These are phyloP conservation scores for Cydia splendana DNA, from an alignment of 1,140 invertebrate genomes.

Conservation along the genomic window DNA sequence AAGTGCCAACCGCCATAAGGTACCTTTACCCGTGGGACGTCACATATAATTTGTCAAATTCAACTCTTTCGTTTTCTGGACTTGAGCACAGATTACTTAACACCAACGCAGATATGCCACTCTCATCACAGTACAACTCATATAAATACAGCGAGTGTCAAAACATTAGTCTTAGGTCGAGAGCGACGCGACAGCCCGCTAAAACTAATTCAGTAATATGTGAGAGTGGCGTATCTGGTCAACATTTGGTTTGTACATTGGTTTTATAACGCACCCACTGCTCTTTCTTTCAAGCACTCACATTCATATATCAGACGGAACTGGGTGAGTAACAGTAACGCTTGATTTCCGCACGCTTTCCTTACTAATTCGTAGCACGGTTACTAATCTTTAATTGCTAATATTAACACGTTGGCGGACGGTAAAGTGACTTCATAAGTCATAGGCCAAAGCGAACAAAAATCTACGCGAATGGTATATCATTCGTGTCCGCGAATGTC, in stretches of 20 bases:
- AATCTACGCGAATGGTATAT: no score
- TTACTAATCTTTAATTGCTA: no score
- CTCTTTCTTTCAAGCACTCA: slow-evolving; percentile 86
- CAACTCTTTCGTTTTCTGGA: background rate
- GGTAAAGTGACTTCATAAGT: no score
- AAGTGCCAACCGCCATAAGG: no score
- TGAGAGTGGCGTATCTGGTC: slow-evolving; percentile 1
- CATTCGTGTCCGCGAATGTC: no score
- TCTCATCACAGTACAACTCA: background rate
- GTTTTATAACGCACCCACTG: slow-evolving; percentile 44
- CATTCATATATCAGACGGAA: slow-evolving; percentile 93
- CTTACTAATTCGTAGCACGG: background rate
- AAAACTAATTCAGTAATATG: background rate
- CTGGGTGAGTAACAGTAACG: slow-evolving; percentile 83
- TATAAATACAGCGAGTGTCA: no score
- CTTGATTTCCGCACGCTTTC: slow-evolving; percentile 9
- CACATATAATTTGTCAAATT: background rate
- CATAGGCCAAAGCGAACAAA: no score
- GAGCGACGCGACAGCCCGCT: background rate
- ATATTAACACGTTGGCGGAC: no score
- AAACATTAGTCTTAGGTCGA: background rate
- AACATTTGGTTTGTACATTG: background rate
- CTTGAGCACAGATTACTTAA: background rate
- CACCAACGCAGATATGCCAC: background rate
- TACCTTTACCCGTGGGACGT: no score